Conservation (phyloP, 2,797 vertebrate genomes). For the Zalophus californianus region DNA sequence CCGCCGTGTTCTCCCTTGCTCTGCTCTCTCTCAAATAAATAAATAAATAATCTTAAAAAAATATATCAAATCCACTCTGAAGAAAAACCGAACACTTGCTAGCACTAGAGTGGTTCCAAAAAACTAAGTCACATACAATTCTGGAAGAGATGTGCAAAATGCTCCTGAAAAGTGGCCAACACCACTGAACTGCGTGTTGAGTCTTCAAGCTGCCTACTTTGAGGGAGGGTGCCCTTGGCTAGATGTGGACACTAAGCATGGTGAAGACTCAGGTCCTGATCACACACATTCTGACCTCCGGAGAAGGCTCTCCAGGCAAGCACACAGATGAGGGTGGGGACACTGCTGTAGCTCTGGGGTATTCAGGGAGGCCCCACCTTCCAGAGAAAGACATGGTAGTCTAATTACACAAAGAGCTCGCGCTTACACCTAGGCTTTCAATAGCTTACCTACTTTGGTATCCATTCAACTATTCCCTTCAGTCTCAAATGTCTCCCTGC, state of each 20-base stretch:
- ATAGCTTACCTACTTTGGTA: neutral
- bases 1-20: neutral
- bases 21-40: neutral
- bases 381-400: neutral
- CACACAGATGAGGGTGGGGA: neutral
- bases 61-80: neutral
- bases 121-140: neutral
- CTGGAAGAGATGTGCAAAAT: neutral
- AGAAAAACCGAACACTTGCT: neutral
- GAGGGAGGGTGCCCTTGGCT: neutral
- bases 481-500: neutral
- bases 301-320: neutral
- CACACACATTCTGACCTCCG: neutral
- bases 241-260: neutral
- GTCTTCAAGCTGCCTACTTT: neutral
- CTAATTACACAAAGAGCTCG: neutral
- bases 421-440: neutral
- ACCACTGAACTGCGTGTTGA: neutral
- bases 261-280: neutral
- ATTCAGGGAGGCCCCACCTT: neutral
- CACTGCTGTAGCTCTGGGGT: neutral
- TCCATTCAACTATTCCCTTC: neutral
- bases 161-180: neutral
- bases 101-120: neutral
- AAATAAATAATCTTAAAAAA: neutral